Evolutionary conservation across 2,888 invertebrate genomes (phyloP).

Genomic region (Slavum lentiscoides): DNA sequence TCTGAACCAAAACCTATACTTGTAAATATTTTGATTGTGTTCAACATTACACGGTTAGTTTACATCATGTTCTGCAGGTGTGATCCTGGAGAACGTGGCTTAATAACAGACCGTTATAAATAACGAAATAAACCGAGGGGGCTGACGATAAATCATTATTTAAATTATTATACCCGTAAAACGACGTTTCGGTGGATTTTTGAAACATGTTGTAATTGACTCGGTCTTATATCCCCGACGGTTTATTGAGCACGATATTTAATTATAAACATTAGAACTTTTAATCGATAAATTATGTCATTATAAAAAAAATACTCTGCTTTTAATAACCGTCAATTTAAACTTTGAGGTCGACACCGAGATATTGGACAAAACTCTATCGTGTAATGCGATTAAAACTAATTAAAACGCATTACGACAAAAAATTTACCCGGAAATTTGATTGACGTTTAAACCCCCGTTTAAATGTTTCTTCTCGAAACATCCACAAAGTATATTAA

Average conservation of each 20-base stretch:
- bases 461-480: neutral
- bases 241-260: neutral
- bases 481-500: neutral
- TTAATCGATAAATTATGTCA: neutral
- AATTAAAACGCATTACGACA: neutral
- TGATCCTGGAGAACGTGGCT: neutral
- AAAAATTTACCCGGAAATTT: neutral
- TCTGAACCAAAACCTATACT: neutral
- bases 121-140: neutral
- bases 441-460: neutral
- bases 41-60: neutral
- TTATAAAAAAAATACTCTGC: neutral
- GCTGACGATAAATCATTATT: conserved; percentile 9
- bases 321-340: conserved; percentile 6
- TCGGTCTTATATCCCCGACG: neutral
- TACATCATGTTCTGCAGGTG: conserved; percentile 1
- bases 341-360: neutral
- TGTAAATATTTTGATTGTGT: neutral
- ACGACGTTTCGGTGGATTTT: neutral
- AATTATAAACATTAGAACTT: conserved; percentile 12
- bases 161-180: neutral
- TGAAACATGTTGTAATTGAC: conserved; percentile 1
- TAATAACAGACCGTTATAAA: conserved; percentile 3
- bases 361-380: neutral
- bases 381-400: neutral